These are phyloP conservation scores for Condylura cristata DNA, from an alignment of 2,113 vertebrate genomes.

Conservation along the genomic window DNA sequence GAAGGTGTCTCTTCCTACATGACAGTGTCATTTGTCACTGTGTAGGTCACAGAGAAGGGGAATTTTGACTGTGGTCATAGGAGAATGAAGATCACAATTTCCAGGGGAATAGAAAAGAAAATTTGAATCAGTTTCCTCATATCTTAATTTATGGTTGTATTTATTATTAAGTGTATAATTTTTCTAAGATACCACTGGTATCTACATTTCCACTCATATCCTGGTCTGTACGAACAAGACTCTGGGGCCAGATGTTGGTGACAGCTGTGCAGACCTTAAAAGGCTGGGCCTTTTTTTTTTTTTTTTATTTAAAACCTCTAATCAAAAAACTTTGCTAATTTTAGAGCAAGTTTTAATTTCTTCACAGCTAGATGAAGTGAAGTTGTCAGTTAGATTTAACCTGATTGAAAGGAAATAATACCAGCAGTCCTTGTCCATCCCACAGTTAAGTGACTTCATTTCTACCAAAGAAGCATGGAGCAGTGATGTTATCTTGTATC, in stretches of 20 bases:
- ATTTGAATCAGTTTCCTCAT: not conserved
- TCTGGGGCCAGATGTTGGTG: rapidly evolving
- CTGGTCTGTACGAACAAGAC: not conserved
- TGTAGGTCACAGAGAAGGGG: not conserved
- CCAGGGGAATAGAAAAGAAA: not conserved
- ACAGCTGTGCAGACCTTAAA: not conserved
- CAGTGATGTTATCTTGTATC: not conserved
- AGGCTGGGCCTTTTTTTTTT: not conserved
- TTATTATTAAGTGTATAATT: not conserved
- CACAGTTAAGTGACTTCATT: not conserved
- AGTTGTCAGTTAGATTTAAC: not conserved
- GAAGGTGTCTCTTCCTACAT: not conserved
- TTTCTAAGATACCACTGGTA: not conserved
- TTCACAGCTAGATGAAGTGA: not conserved
- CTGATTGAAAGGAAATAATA: not conserved
- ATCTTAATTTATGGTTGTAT: not conserved
- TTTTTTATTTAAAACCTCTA: not conserved
- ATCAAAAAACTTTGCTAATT: not conserved
- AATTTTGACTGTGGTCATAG: not conserved
- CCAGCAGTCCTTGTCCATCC: not conserved
- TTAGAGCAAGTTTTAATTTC: not conserved
- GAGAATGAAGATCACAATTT: not conserved
- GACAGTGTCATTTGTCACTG: not conserved
- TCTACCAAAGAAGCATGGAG: not conserved
- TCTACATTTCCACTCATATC: not conserved